phyloP scores from a whole-genome alignment of 1,140 invertebrate genomes.

The Trichogramma pretiosum region DNA sequence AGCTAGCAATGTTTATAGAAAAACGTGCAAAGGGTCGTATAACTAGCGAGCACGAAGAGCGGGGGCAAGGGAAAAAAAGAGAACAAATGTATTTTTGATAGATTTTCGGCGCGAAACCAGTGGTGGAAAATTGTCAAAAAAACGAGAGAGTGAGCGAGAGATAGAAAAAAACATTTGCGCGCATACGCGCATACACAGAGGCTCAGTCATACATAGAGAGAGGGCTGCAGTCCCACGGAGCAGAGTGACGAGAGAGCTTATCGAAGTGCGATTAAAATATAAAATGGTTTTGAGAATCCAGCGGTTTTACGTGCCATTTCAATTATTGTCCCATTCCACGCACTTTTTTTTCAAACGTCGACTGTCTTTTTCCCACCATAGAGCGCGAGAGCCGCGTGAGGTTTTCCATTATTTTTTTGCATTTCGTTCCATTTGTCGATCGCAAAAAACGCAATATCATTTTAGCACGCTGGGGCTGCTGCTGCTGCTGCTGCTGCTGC shows the following conservation, averaged over 20 bases:
- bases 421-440: constrained; percentile 30
- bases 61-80: background rate
- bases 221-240: too few relatives aligned
- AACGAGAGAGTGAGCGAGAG: constrained; percentile 6
- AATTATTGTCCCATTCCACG: constrained; percentile 36
- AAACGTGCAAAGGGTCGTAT: background rate
- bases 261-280: constrained; percentile 43
- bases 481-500: too few relatives aligned
- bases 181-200: too few relatives aligned
- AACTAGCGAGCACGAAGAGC: background rate
- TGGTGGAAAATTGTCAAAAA: constrained; percentile 16
- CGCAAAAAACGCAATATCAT: constrained; percentile 40
- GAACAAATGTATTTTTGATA: constrained; percentile 19
- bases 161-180: too few relatives aligned
- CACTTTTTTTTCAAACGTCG: constrained; percentile 35
- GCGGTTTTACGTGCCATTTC: constrained; percentile 43
- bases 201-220: too few relatives aligned
- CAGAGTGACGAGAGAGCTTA: constrained; percentile 31
- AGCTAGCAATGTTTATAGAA: constrained; percentile 6
- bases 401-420: constrained; percentile 23
- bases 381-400: too few relatives aligned
- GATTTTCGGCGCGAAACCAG: constrained; percentile 12
- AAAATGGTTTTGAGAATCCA: constrained; percentile 43
- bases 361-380: too few relatives aligned
- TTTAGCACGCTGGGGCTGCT: constrained; percentile 27